phyloP scores from a whole-genome alignment of 2,113 vertebrate genomes.

The Peucedramus taeniatus region DNA sequence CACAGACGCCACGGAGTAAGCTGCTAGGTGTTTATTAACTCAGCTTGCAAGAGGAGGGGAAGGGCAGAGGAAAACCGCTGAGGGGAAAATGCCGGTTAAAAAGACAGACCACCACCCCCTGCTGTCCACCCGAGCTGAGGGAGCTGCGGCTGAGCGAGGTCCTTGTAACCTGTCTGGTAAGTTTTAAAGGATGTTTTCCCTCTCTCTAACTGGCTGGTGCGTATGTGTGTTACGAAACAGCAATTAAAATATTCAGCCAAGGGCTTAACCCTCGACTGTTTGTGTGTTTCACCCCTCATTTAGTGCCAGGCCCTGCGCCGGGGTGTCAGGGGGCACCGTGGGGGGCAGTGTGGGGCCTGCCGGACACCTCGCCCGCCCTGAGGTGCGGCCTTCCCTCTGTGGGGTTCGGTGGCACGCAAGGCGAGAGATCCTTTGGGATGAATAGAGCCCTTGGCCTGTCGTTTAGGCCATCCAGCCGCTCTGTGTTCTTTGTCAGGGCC shows the following conservation, averaged over 20 bases:
- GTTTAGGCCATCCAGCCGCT: slow-evolving; percentile 52
- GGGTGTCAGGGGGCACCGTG: neutral
- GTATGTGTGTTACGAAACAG: slow-evolving; percentile 29
- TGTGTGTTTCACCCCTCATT: neutral
- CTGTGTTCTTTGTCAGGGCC: slow-evolving; percentile 73
- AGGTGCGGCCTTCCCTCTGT: neutral
- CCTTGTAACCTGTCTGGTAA: slow-evolving; percentile 3
- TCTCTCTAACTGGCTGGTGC: neutral
- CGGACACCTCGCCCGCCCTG: neutral
- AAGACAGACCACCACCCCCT: neutral
- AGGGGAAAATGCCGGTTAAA: neutral
- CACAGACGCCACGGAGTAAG: neutral
- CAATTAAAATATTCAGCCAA: neutral
- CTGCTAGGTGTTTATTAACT: slow-evolving; percentile 49
- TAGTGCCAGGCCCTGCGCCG: neutral
- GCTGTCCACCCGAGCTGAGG: neutral
- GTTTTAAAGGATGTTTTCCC: slow-evolving; percentile 45
- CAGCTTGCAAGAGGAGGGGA: neutral
- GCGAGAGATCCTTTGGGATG: neutral
- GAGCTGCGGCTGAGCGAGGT: neutral
- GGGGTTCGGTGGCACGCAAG: neutral
- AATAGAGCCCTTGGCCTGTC: slow-evolving; percentile 51
- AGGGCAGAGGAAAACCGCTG: neutral
- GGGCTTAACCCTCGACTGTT: slow-evolving; percentile 18
- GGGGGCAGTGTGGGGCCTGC: neutral